Base-by-base conservation (phyloP, 2,888 invertebrate species). In the Lucinisca nassula region DNA sequence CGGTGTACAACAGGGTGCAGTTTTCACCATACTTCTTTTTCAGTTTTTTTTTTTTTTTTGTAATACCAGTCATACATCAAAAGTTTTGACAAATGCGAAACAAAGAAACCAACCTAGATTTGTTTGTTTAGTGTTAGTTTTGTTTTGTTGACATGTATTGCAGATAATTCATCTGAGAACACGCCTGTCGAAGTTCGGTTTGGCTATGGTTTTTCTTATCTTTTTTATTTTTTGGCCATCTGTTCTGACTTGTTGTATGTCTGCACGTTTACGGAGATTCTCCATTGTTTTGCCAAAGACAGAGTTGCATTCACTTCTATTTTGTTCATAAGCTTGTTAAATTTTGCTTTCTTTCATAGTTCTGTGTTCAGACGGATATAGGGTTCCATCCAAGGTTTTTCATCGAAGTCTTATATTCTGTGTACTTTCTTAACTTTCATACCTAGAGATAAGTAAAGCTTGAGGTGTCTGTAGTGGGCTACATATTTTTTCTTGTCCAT, bases 391-490 rank as follows among this genome's bases (percentile, higher is more conserved):
- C n/a, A n/a, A n/a, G n/a, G 55, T 14, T 17, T 21, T 77, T 94
- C 91, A 88, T 73, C 81, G 87, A 96, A 96, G 87, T 92, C 78
- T 35, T 96, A 75, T 14, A 93, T 90, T 81, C 94, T 79, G 93
- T 94, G 93, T 12, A 95, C 92, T 61, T n/a, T n/a, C n/a, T n/a
- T n/a, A n/a, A n/a, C n/a, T n/a, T n/a, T n/a, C n/a, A n/a, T n/a
- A n/a, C n/a, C 21, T 94, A 93, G 81, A 0, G 76, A 30, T 4
- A 93, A 3, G 73, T 94, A 93, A 87, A 94, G 92, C 87, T 95
- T 92, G 40, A 96, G 90, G 75, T 93, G 95, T 38, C 91, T 67
- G 87, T 96, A 95, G 88, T n/a, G n/a, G n/a, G n/a, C n/a, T n/a
- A n/a, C n/a, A n/a, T n/a, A n/a, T n/a, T n/a, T n/a, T n/a, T n/a